These are phyloP conservation scores for Hydrotaea diabolus DNA, from an alignment of 2,888 invertebrate species.

Conservation along the genomic window DNA sequence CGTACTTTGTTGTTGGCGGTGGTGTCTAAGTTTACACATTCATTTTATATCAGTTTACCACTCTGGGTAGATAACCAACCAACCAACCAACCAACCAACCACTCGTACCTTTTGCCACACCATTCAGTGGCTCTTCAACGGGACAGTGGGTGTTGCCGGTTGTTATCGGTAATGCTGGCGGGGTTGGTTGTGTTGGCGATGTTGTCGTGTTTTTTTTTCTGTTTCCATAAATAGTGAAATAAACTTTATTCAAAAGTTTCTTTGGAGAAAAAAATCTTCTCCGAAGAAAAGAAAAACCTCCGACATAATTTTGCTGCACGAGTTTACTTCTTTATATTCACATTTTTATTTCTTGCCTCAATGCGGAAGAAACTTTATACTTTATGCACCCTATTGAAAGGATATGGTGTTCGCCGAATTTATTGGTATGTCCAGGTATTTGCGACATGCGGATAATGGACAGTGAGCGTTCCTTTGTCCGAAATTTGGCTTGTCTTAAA, in stretches of 20 bases:
- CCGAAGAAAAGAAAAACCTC: constrained; percentile 41
- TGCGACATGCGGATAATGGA: no score
- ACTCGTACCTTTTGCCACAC: constrained; percentile 21
- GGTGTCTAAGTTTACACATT: constrained; percentile 57
- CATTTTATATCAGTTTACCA: constrained; percentile 60
- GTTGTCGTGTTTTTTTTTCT: constrained; percentile 26
- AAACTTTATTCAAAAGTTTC: constrained; percentile 77
- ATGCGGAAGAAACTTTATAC: constrained; percentile 14
- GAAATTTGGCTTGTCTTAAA: no score
- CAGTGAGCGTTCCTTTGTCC: no score
- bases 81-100: no score
- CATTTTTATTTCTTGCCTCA: constrained; percentile 25
- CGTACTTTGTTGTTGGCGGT: constrained; percentile 38
- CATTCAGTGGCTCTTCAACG: constrained; percentile 7
- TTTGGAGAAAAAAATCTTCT: constrained; percentile 71
- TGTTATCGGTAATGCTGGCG: not conserved
- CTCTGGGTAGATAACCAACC: constrained; percentile 22
- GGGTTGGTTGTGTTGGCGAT: constrained; percentile 23
- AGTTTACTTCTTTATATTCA: constrained; percentile 48
- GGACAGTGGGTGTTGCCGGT: not conserved
- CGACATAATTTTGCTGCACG: constrained; percentile 57
- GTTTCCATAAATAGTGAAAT: constrained; percentile 73
- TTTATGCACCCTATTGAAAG: constrained; percentile 10
- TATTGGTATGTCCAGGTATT: no score
- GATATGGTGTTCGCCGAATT: not conserved